Percentiles rank a stretch among this genome's conserved stretches.
phyloP scores from a whole-genome alignment of 2,797 vertebrate species.

The Tapirus indicus region DNA sequence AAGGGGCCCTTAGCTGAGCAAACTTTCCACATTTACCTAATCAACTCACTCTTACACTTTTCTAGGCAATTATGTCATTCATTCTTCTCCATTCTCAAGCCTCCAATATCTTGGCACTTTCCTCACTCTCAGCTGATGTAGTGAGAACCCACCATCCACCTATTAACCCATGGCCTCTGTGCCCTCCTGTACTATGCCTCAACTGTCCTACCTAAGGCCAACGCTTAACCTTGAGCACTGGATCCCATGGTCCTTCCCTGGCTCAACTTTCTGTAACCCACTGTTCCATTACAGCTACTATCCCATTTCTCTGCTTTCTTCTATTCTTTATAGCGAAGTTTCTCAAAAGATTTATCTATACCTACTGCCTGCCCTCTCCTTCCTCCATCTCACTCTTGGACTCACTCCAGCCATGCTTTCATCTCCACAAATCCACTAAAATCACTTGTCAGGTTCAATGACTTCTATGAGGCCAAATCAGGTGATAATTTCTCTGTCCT shows the following conservation, averaged over 20 bases:
- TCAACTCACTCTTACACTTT: not conserved
- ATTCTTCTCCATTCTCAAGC: not conserved
- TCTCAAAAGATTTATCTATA: not conserved
- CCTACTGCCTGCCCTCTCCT: not conserved
- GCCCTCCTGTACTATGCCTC: no score
- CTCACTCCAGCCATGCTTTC: not conserved
- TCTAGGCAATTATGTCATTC: not conserved
- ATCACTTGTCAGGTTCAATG: not conserved
- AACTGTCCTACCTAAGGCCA: not conserved
- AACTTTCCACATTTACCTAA: not conserved
- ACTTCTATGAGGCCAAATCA: not conserved
- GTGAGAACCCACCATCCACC: no score
- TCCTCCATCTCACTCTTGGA: not conserved
- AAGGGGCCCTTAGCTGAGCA: not conserved
- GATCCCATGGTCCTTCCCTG: not conserved
- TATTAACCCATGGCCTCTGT: not conserved
- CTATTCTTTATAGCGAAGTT: not conserved
- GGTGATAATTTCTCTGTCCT: not conserved
- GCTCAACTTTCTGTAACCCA: not conserved
- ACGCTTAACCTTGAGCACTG: no score
- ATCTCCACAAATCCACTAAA: not conserved
- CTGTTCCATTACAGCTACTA: not conserved
- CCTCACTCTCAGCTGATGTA: not conserved
- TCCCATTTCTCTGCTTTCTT: not conserved
- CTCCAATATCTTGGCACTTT: not conserved